Conservation (phyloP, 2,888 invertebrate genomes). For the Uloborus plumipes region DNA sequence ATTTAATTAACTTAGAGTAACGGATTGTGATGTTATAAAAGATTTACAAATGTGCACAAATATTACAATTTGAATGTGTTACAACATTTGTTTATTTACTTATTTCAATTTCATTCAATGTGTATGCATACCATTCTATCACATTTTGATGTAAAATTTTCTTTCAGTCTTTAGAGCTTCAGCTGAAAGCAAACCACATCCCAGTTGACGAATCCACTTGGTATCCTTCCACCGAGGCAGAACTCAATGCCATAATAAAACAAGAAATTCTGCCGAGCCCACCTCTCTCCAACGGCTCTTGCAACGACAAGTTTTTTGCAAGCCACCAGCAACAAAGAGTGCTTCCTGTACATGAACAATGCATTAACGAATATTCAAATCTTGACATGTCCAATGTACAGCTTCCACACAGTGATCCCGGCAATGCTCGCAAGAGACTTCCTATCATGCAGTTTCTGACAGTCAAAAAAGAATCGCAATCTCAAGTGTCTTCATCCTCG, state of each 20-base stretch:
- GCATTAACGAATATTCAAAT: conserved; percentile 1
- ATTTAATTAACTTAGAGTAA: too few relatives aligned
- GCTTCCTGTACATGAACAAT: conserved; percentile 9
- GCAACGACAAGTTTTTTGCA: conserved; percentile 22
- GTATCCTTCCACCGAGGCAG: conserved; percentile 36
- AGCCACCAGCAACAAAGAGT: conserved; percentile 6
- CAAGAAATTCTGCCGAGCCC: conserved; percentile 18
- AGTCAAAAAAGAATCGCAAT: conserved; percentile 31
- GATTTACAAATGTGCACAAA: too few relatives aligned
- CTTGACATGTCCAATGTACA: neutral
- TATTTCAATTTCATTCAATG: neutral
- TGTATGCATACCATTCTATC: neutral
- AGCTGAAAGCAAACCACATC: conserved; percentile 38
- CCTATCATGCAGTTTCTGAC: conserved; percentile 52
- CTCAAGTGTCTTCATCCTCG: conserved; percentile 24
- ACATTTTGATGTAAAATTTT: neutral
- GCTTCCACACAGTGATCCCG: conserved; percentile 22
- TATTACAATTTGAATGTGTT: too few relatives aligned
- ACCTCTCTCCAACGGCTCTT: conserved; percentile 6
- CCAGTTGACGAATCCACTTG: conserved; percentile 39
- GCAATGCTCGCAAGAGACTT: conserved; percentile 22
- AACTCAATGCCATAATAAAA: conserved; percentile 47
- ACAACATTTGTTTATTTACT: too few relatives aligned
- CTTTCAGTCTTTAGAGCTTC: conserved; percentile 40
- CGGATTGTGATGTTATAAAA: too few relatives aligned